Evolutionary conservation across 2,797 vertebrate genomes (phyloP), one percentile per base, ranked within the genome.

Genomic region (Tolypeutes matacus): DNA sequence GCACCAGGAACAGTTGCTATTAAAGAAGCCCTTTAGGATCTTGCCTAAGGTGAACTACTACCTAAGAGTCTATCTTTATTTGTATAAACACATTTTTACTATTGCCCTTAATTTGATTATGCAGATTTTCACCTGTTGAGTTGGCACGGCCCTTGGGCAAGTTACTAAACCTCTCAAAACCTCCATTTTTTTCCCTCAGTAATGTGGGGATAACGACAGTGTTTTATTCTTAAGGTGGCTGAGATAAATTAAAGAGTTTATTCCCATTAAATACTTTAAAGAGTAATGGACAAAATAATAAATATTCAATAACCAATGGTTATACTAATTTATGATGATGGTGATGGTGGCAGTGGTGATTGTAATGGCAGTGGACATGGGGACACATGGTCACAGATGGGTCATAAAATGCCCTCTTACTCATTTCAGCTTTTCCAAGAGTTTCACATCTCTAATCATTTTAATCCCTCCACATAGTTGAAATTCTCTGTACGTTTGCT

Each of bases 251-350:
- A 75, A 53, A 89, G 56, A 60, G 56, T 53, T 25, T 92, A 34
- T 82, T 82, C 17, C 81, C 31, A 95, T 27, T 51, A 77, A 81
- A 91, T 34, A 82, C 18, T 89, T 94, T 20, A 64, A 75, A 92
- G 56, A 92, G 27, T 76, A 62, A 78, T 12, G 62, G 62, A 78
- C 80, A 95, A 88, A 93, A 87, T 72, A 76, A 51, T 70, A 84
- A 94, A 73, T 70, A 85, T 11, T 15, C 39, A 67, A 36, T 67
- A 73, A 86, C 29, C 62, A n/a, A n/a, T 25, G 3, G 49, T 29
- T 29, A 7, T 72, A 17, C 15, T 76, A 94, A 85, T 9, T 56
- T 75, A 82, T 2, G 6, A 34, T 20, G n/a, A 73, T 39, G 31
- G 23, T 17, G 11, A 1, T 29, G 53, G 64, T 86, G 29, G 46